Conservation (phyloP, 2,888 invertebrate species). For the Trileptium ribeirensis region DNA sequence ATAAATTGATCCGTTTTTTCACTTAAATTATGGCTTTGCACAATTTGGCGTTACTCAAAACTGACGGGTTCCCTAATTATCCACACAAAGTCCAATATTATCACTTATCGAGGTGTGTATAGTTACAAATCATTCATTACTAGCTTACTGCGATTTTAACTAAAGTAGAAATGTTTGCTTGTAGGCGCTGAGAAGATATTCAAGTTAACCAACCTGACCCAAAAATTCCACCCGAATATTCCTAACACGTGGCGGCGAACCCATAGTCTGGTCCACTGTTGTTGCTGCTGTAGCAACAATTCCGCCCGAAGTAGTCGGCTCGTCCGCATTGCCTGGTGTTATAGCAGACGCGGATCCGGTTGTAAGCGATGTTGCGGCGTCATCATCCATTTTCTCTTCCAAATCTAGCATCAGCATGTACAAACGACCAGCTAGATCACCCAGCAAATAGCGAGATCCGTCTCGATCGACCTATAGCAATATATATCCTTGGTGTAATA, state of each 20-base stretch:
- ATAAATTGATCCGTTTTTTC: no score
- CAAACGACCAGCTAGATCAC: slow-evolving; percentile 70
- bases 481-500: no score
- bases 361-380: neutral
- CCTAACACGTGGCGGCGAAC: slow-evolving; percentile 6
- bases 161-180: no score
- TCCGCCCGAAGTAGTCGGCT: no score
- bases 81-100: no score
- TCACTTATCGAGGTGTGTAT: no score
- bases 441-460: slow-evolving; percentile 67
- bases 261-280: neutral
- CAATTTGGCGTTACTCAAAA: no score
- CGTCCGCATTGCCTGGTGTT: neutral
- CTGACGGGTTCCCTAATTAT: no score
- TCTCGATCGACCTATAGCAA: slow-evolving; percentile 65
- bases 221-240: slow-evolving; percentile 41
- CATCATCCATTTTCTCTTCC: slow-evolving; percentile 61
- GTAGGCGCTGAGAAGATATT: no score
- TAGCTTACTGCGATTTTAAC: no score
- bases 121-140: no score
- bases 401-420: slow-evolving; percentile 90
- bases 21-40: no score
- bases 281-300: neutral
- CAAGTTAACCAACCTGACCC: slow-evolving; percentile 45
- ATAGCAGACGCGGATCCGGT: neutral